Percentiles rank a stretch among this genome's conserved stretches.
These are phyloP conservation scores for Hemithea aestivaria DNA, from an alignment of 2,888 invertebrate genomes.

Conservation along the genomic window DNA sequence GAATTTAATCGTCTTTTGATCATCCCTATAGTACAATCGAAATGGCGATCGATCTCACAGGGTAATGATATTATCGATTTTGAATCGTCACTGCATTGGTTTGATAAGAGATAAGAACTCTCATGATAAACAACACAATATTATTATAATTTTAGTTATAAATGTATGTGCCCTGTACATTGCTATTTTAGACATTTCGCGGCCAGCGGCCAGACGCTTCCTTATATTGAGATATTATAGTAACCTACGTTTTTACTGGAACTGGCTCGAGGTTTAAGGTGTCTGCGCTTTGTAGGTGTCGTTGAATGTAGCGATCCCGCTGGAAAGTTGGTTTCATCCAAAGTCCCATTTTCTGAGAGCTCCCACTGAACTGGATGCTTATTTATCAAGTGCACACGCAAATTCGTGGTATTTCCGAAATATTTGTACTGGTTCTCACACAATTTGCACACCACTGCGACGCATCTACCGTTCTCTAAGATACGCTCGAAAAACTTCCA, in stretches of 20 bases:
- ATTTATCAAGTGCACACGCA: slow-evolving; percentile 61
- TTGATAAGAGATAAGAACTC: slow-evolving; percentile 20
- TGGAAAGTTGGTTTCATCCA: slow-evolving; percentile 47
- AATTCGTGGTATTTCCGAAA: slow-evolving; percentile 71
- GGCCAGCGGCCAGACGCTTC: slow-evolving; percentile 36
- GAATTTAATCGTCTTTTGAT: too few relatives aligned
- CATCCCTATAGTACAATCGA: too few relatives aligned
- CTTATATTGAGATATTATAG: slow-evolving; percentile 59
- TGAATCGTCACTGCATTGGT: too few relatives aligned
- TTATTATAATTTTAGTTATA: slow-evolving; percentile 37
- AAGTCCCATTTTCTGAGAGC: slow-evolving; percentile 54
- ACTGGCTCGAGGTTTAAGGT: slow-evolving; percentile 44
- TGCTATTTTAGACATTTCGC: slow-evolving; percentile 58
- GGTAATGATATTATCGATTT: too few relatives aligned
- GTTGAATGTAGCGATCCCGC: slow-evolving; percentile 17
- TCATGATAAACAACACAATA: slow-evolving; percentile 33
- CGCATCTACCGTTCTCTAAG: slow-evolving; percentile 55
- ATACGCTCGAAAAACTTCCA: slow-evolving; percentile 71
- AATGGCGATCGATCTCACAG: too few relatives aligned
- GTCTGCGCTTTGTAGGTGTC: slow-evolving; percentile 44
- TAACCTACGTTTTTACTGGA: slow-evolving; percentile 66
- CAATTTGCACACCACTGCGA: slow-evolving; percentile 67
- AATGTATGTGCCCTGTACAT: slow-evolving; percentile 61
- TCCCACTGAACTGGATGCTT: slow-evolving; percentile 75
- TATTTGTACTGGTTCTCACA: slow-evolving; percentile 70